Evolutionary conservation across 2,888 invertebrate genomes (phyloP), one percentile per base, ranked within the genome.

Genomic region (Diaphora mendica): DNA sequence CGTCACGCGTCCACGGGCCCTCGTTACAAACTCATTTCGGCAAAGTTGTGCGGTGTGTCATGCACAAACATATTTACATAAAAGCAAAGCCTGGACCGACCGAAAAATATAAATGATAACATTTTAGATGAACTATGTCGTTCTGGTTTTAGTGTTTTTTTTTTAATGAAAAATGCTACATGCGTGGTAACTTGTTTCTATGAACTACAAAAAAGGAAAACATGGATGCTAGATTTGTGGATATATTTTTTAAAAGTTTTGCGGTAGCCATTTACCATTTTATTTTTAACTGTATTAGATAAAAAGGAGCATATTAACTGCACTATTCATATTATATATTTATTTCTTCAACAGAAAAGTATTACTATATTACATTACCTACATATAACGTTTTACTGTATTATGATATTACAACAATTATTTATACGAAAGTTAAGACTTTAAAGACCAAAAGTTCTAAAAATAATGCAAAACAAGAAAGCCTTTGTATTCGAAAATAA

Each of bases 1-100:
- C 86, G 78, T 83, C 74, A 75, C 82, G 74, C 84, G 80, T 80
- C 77, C 79, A 78, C 83, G 30, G 77, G 78, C 82, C 83, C 80
- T 89, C 88, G 89, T 89, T 89, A 89, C 88, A 89, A 89, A 89
- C 88, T 88, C 89, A 90, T 90, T 90, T 88, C 83, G 82, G 75
- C 78, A 81, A 86, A 88, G 83, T 87, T 87, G 81, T 78, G 76
- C 76, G 82, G 84, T 85, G 85, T 86, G 86, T 86, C 87, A 86
- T 85, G 84, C 83, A 85, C 83, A 86, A 87, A 85, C 79, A 82
- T 86, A 88, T 88, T 89, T 89, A 87, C 89, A 88, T 89, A 88
- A 86, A 87, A 85, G 81, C 83, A 82, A 81, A 79, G 75, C 78
- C 77, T 79, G 79, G 82, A 81, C 84, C 79, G 80, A 82, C 82